Conservation (phyloP, 2,888 invertebrate species). For the Sinopyrophorus schimmeli region DNA sequence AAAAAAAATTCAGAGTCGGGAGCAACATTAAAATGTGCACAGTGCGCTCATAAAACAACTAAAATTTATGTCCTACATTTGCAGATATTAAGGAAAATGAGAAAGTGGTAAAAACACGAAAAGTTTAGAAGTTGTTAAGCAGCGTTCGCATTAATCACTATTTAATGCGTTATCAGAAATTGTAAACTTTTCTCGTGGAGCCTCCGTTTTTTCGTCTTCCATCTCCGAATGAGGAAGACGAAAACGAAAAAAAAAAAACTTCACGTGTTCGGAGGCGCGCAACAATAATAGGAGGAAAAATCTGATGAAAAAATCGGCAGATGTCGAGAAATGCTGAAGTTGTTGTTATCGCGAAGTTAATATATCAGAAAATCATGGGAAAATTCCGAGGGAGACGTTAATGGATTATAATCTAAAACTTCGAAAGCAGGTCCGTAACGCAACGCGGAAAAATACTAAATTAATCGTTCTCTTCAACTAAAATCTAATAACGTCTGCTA, state of each 20-base stretch:
- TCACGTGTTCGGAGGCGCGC: background rate
- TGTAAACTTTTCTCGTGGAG: slow-evolving; percentile 29
- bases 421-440: slow-evolving; percentile 13
- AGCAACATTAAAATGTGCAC: slow-evolving; percentile 41
- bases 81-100: slow-evolving; percentile 49
- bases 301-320: too few species aligned
- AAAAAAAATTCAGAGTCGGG: slow-evolving; percentile 4
- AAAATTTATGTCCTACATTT: slow-evolving; percentile 52
- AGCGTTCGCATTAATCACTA: slow-evolving; percentile 47
- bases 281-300: slow-evolving; percentile 4
- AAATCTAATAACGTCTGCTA: too few species aligned
- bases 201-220: too few species aligned
- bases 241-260: too few species aligned
- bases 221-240: too few species aligned
- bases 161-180: slow-evolving; percentile 46
- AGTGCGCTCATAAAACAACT: slow-evolving; percentile 39
- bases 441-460: too few species aligned
- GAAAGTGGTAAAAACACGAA: slow-evolving; percentile 48
- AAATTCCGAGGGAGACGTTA: slow-evolving; percentile 20
- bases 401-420: slow-evolving; percentile 19
- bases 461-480: too few species aligned
- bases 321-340: slow-evolving; percentile 17
- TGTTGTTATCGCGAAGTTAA: slow-evolving; percentile 19
- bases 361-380: slow-evolving; percentile 20
- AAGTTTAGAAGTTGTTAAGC: slow-evolving; percentile 49